A percentile compares a stretch with the other conserved stretches of the same genome.
These are phyloP conservation scores for Dromius quadrimaculatus DNA, from an alignment of 2,888 invertebrate species.

Conservation along the genomic window DNA sequence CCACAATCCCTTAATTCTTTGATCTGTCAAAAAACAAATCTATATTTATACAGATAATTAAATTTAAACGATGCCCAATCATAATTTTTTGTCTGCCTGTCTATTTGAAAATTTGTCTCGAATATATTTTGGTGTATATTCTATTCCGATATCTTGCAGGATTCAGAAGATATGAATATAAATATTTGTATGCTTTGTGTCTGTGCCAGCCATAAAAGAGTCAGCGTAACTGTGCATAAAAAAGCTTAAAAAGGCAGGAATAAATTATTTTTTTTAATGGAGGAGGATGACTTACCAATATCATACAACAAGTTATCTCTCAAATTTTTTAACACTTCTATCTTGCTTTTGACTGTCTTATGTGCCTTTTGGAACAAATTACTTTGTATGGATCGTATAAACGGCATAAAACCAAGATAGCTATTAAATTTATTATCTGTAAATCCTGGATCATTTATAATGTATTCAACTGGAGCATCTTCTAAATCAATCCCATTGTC, in stretches of 20 bases:
- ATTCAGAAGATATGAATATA: too few relatives aligned
- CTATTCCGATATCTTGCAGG: too few relatives aligned
- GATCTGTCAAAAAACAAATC: constrained; percentile 56
- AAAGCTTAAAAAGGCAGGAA: too few relatives aligned
- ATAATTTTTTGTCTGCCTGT: too few relatives aligned
- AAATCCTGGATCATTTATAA: constrained; percentile 9
- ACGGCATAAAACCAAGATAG: constrained; percentile 56
- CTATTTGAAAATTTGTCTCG: too few relatives aligned
- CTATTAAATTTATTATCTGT: constrained; percentile 50
- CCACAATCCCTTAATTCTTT: constrained; percentile 58
- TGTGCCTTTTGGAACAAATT: constrained; percentile 64
- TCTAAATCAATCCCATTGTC: constrained; percentile 42
- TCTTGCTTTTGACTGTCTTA: constrained; percentile 67
- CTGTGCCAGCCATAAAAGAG: too few relatives aligned
- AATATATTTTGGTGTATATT: too few relatives aligned
- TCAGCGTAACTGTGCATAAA: too few relatives aligned
- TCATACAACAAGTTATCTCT: constrained; percentile 73
- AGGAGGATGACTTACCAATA: constrained; percentile 75
- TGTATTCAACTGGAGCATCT: constrained; percentile 28
- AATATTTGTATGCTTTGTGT: too few relatives aligned
- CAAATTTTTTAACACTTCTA: constrained; percentile 71
- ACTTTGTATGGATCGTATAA: constrained; percentile 61
- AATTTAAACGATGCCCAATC: not conserved
- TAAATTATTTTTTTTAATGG: too few relatives aligned
- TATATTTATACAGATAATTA: not conserved